phyloP scores from a whole-genome alignment of 1,140 invertebrate genomes.

The Scylla paramamosain region DNA sequence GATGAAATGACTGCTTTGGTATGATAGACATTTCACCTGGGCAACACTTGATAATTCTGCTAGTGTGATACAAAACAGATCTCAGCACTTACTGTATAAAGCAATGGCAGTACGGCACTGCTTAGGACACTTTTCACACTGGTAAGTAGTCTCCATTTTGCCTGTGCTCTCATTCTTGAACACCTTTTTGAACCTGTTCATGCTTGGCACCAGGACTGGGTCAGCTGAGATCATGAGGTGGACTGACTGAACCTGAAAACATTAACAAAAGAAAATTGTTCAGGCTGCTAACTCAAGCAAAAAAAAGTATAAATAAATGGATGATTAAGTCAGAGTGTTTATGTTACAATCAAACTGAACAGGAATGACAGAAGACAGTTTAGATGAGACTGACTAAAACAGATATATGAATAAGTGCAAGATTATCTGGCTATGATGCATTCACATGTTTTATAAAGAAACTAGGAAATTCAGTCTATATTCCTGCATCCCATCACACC shows the following conservation, averaged over 20 bases:
- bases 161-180: conserved; percentile 49
- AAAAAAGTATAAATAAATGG: too few relatives aligned
- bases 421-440: too few relatives aligned
- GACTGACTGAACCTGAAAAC: conserved; percentile 63
- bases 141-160: conserved; percentile 54
- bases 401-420: too few relatives aligned
- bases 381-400: background rate
- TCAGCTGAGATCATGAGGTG: conserved; percentile 68
- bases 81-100: conserved; percentile 53
- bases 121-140: conserved; percentile 65
- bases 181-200: conserved; percentile 53
- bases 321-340: too few relatives aligned
- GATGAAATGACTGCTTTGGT: too few relatives aligned
- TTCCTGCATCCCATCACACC: background rate
- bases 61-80: too few relatives aligned
- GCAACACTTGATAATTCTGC: too few relatives aligned
- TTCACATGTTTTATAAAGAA: background rate
- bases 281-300: too few relatives aligned
- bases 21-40: too few relatives aligned
- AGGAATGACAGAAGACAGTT: too few relatives aligned
- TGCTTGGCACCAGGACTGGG: conserved; percentile 47
- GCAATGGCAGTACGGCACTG: conserved; percentile 58
- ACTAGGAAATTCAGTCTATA: background rate
- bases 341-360: too few relatives aligned
- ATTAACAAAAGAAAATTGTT: background rate